These are phyloP conservation scores for Apodemus agrarius DNA, from an alignment of 2,797 vertebrate genomes.

Conservation along the genomic window DNA sequence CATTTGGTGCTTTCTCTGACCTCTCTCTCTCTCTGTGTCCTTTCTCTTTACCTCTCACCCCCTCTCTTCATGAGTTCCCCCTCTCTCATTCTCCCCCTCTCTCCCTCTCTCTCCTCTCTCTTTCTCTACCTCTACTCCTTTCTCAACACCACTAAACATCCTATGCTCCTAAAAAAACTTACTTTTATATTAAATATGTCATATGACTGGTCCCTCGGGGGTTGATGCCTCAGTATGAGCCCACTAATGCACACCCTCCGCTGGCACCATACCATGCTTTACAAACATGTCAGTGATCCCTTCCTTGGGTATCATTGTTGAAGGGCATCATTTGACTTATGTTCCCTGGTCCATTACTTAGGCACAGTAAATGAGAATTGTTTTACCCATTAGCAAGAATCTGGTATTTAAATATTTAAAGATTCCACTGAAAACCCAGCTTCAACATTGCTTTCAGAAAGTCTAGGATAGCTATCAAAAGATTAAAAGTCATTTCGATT, in stretches of 20 bases:
- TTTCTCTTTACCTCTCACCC: background rate
- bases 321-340: slow-evolving; percentile 26
- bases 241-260: background rate
- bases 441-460: background rate
- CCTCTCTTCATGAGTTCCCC: too few relatives aligned
- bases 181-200: background rate
- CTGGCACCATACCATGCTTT: background rate
- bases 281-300: background rate
- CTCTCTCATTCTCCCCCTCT: too few relatives aligned
- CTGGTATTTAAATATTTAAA: slow-evolving; percentile 28
- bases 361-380: background rate
- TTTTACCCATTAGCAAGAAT: background rate
- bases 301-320: background rate
- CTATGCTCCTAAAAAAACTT: background rate
- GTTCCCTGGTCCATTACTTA: background rate
- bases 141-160: background rate
- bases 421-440: background rate
- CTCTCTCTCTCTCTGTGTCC: background rate
- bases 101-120: too few relatives aligned
- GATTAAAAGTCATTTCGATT: background rate
- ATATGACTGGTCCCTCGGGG: background rate
- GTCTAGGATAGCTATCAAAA: background rate
- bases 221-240: background rate
- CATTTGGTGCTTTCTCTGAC: too few relatives aligned
- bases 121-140: background rate